Evolutionary conservation across 30 jellyfish, hydroid and myxozoan species (phyloP), one percentile per base, ranked within the genome.

Genomic region (Hydractinia symbiolongicarpus): DNA sequence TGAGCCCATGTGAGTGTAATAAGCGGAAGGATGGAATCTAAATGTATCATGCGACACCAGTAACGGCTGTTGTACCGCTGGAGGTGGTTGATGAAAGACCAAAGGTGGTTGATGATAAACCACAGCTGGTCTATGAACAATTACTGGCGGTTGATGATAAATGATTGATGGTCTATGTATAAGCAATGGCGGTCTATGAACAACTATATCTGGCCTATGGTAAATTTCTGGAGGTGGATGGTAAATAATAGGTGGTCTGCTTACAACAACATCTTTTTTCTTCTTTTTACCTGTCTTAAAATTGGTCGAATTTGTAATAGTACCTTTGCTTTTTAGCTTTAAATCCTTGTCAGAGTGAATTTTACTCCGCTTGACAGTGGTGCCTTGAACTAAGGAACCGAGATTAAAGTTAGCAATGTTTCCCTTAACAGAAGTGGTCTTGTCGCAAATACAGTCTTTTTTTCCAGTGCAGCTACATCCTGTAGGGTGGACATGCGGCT

Each of bases 221-320:
- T 89, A 89, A 56, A 89, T 89, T 80, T 89, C 96, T 9, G 96
- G 96, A 53, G 96, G 96, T 49, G 96, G 96, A 82, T 89, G 96
- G 79, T 89, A 89, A 79, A 89, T 89, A 81, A 89, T 89, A 9
- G 96, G 96, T n/a, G 96, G 96, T 73, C 96, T 81, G 85, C 93
- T 89, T 40, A 89, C 96, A 55, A 89, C 96, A 56, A 89, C 96
- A 78, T 89, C 96, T 83, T 89, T 89, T 82, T 89, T 89, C 88
- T 89, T 89, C 91, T 89, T 89, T 90, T 84, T 89, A 15, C 84
- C 91, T 40, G 95, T 84, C 86, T 80, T 89, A 81, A 84, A 89
- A 61, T 89, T 86, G 15, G 82, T 64, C 16, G 58, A 55, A 11
- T 55, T 78, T 20, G 86, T 78, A 83, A 14, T 21, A 40, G 19